Conservation (phyloP, 2,113 vertebrate genomes). For the Chelonoidis abingdonii region DNA sequence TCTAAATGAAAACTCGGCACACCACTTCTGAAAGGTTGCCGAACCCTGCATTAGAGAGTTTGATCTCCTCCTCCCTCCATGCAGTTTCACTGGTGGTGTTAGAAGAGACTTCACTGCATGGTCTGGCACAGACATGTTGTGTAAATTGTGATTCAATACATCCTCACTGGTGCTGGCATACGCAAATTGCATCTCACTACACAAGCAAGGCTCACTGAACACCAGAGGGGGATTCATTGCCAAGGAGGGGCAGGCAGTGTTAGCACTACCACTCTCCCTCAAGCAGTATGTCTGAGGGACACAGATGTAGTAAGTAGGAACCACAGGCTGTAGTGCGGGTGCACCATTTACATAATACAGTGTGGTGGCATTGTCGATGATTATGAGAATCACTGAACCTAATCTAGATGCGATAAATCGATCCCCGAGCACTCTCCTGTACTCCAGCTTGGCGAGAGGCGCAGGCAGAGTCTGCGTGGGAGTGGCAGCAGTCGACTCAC, state of each 20-base stretch:
- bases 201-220: background rate
- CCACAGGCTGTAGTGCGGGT: background rate
- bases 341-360: too few species aligned
- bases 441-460: too few species aligned
- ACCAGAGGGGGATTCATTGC: background rate
- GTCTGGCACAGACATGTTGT: background rate
- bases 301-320: background rate
- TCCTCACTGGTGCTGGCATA: background rate
- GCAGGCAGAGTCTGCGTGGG: too few species aligned
- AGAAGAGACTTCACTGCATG: background rate
- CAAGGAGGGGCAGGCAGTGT: background rate
- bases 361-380: too few species aligned
- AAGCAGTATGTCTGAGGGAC: background rate
- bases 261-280: background rate
- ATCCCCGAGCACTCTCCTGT: too few species aligned
- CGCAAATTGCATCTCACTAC: background rate
- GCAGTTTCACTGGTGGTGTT: background rate
- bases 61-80: background rate
- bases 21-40: too few species aligned
- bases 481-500: too few species aligned
- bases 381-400: too few species aligned
- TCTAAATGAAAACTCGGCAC: too few species aligned
- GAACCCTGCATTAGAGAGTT: accelerated
- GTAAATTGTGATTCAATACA: background rate
- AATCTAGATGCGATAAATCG: too few species aligned